Percentiles rank a stretch among this genome's conserved stretches.
These are phyloP conservation scores for Ooceraea biroi DNA, from an alignment of 1,140 invertebrate genomes.

Conservation along the genomic window DNA sequence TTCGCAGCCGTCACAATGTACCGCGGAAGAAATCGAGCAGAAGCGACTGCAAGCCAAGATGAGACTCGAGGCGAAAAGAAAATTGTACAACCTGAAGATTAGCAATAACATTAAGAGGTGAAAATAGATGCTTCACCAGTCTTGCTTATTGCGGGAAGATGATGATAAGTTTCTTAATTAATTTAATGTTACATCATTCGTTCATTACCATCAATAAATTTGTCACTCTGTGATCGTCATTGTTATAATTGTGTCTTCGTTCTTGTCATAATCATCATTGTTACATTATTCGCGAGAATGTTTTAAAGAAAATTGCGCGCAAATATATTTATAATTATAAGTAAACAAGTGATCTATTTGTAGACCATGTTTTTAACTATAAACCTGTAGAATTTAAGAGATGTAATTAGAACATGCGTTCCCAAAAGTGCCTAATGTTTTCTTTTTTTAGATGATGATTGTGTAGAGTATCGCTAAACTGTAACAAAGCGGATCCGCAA, in stretches of 20 bases:
- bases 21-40: conserved; percentile 81
- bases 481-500: neutral
- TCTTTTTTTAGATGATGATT: neutral
- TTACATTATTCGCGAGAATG: neutral
- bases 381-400: too few species aligned
- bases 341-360: conserved; percentile 6
- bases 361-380: neutral
- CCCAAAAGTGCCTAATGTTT: neutral
- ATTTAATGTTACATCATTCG: neutral
- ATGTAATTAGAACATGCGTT: neutral
- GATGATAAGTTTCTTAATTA: conserved; percentile 18
- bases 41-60: conserved; percentile 81
- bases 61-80: conserved; percentile 78
- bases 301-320: neutral
- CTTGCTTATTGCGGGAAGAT: neutral
- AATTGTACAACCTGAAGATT: conserved; percentile 16
- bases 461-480: neutral
- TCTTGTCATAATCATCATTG: neutral
- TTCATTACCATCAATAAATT: neutral
- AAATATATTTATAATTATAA: conserved; percentile 56
- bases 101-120: conserved; percentile 62
- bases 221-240: conserved; percentile 2
- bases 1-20: conserved; percentile 69
- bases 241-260: too few species aligned
- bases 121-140: conserved; percentile 24